A percentile compares a stretch with the other conserved stretches of the same genome.
Conservation (phyloP, 2,888 invertebrate genomes). For the Allophyes oxyacanthae region DNA sequence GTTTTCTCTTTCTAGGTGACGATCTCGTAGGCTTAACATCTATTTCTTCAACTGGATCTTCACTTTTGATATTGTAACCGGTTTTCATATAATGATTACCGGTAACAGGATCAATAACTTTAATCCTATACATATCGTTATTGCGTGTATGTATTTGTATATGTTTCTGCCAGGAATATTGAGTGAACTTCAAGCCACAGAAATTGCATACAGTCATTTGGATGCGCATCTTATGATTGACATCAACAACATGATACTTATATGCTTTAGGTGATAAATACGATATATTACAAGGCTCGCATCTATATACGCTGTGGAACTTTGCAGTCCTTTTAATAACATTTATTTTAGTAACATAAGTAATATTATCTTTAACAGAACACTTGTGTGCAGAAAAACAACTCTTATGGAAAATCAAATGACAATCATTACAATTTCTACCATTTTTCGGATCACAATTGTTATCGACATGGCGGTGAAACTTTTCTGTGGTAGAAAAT, state of each 20-base stretch:
- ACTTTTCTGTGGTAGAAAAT: conserved; percentile 1
- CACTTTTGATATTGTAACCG: conserved; percentile 18
- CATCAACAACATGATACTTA: background rate
- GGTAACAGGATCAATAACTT: conserved; percentile 17
- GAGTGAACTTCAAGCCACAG: conserved; percentile 37
- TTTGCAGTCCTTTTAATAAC: background rate
- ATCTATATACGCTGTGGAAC: conserved; percentile 4
- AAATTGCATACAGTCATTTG: background rate
- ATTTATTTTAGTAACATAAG: conserved; percentile 6
- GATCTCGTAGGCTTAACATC: background rate
- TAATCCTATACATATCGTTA: conserved; percentile 18
- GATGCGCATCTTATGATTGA: conserved; percentile 9
- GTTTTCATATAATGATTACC: background rate
- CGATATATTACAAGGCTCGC: conserved; percentile 20
- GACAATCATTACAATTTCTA: conserved; percentile 5
- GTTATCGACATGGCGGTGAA: background rate
- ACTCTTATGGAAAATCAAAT: conserved; percentile 1
- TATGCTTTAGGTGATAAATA: conserved; percentile 21
- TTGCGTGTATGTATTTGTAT: conserved; percentile 1
- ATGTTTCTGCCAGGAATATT: conserved; percentile 16
- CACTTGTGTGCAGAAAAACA: conserved; percentile 3
- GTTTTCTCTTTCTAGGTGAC: background rate
- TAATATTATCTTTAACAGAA: background rate
- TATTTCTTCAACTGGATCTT: too few relatives aligned
- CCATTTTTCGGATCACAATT: conserved; percentile 6